Evolutionary conservation across 2,113 vertebrate species (phyloP).

Genomic region (Crotalus helleri): DNA sequence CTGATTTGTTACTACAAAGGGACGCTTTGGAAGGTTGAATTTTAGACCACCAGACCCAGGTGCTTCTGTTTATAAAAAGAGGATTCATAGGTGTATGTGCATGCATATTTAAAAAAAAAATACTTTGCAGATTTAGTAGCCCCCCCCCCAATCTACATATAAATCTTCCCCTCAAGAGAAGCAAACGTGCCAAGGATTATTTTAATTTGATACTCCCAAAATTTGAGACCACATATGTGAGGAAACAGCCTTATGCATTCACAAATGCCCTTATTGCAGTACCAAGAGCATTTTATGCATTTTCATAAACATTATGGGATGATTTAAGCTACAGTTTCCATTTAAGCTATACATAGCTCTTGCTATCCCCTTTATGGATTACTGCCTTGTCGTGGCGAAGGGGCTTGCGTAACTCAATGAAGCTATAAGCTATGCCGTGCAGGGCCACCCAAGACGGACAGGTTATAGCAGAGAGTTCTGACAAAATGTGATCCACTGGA

Average conservation of each 20-base stretch:
- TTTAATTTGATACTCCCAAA: background rate
- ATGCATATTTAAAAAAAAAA: background rate
- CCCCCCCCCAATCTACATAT: background rate
- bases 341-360: background rate
- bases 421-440: too few species aligned
- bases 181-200: background rate
- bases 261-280: background rate
- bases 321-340: background rate
- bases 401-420: too few species aligned
- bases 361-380: too few species aligned
- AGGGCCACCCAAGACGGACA: too few species aligned
- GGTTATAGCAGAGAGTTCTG: too few species aligned
- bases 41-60: slow-evolving; percentile 82
- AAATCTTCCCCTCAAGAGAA: background rate
- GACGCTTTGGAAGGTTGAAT: slow-evolving; percentile 87
- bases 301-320: too few species aligned
- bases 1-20: slow-evolving; percentile 77
- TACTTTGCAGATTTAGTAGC: background rate
- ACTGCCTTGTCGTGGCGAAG: too few species aligned
- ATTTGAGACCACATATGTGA: background rate
- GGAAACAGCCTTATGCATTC: background rate
- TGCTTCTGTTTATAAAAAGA: slow-evolving; percentile 68
- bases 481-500: too few species aligned
- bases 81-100: background rate
- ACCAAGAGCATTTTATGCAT: background rate